Percentiles rank a stretch among this genome's conserved stretches.
phyloP scores from a whole-genome alignment of 2,888 invertebrate species.

The Lasioglossum villosulum region DNA sequence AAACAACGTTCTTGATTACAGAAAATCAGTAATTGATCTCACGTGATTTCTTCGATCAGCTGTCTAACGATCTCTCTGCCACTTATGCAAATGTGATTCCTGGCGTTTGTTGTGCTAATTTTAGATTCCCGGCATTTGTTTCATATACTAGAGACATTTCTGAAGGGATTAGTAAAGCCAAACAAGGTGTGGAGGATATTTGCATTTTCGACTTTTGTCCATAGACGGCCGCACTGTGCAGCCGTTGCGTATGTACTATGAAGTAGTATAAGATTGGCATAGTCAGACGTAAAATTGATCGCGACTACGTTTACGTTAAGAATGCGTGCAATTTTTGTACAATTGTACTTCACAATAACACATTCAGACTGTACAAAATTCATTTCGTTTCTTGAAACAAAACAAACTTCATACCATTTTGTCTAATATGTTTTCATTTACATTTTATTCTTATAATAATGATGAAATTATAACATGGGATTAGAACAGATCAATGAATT shows the following conservation, averaged over 20 bases:
- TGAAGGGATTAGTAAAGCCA: too few relatives aligned
- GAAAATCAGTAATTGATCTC: too few relatives aligned
- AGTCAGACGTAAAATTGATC: constrained; percentile 10
- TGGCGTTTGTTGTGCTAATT: too few relatives aligned
- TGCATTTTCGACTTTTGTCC: too few relatives aligned
- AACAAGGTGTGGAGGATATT: too few relatives aligned
- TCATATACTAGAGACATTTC: too few relatives aligned
- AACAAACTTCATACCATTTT: neutral
- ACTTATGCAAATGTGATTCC: too few relatives aligned
- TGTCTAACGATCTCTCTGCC: too few relatives aligned
- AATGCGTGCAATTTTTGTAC: neutral
- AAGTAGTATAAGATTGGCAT: constrained; percentile 12
- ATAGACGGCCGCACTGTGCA: too few relatives aligned
- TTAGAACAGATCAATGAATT: neutral
- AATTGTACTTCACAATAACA: neutral
- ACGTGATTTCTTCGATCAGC: too few relatives aligned
- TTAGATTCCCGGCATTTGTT: too few relatives aligned
- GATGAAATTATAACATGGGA: neutral
- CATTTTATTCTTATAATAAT: neutral
- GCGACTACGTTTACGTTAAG: neutral
- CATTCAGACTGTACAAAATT: neutral
- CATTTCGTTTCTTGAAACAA: neutral
- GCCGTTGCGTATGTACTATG: neutral
- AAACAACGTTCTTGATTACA: too few relatives aligned
- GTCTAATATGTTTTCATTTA: neutral